These are phyloP conservation scores for Buathra laborator DNA, from an alignment of 2,888 invertebrate genomes.

Conservation along the genomic window DNA sequence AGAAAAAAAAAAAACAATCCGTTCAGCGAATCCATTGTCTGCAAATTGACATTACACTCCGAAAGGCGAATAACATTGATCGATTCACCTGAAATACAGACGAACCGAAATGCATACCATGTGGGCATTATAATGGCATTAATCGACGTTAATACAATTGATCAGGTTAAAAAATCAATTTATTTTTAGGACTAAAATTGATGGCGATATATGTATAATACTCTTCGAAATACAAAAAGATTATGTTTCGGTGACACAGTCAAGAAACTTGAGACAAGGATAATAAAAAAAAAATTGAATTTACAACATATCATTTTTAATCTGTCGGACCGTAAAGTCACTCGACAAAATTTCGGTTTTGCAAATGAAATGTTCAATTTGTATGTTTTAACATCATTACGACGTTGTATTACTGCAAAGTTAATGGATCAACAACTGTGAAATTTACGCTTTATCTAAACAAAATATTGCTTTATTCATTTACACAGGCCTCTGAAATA, in stretches of 20 bases:
- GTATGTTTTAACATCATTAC: not conserved
- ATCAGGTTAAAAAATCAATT: not conserved
- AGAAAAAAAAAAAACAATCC: not conserved
- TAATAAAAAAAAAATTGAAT: not conserved
- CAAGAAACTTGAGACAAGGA: not conserved
- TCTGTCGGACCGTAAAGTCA: not conserved
- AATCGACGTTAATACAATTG: constrained; percentile 10
- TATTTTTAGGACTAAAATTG: not conserved
- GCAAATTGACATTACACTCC: no score
- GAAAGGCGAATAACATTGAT: not conserved
- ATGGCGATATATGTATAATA: not conserved
- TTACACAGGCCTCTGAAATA: not conserved
- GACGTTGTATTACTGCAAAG: not conserved
- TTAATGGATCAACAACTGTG: not conserved
- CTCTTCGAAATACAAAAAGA: not conserved
- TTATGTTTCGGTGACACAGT: not conserved
- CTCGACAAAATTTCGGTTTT: not conserved
- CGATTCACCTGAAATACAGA: not conserved
- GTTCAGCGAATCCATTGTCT: not conserved
- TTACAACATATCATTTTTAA: not conserved
- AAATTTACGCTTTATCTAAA: not conserved
- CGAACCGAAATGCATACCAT: constrained; percentile 28
- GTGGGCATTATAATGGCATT: constrained; percentile 64
- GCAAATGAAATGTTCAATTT: not conserved
- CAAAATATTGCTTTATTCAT: not conserved